Percentiles rank a stretch among this genome's conserved stretches.
phyloP scores from a whole-genome alignment of 2,113 vertebrate species.

The Forbesichthys agassizii region DNA sequence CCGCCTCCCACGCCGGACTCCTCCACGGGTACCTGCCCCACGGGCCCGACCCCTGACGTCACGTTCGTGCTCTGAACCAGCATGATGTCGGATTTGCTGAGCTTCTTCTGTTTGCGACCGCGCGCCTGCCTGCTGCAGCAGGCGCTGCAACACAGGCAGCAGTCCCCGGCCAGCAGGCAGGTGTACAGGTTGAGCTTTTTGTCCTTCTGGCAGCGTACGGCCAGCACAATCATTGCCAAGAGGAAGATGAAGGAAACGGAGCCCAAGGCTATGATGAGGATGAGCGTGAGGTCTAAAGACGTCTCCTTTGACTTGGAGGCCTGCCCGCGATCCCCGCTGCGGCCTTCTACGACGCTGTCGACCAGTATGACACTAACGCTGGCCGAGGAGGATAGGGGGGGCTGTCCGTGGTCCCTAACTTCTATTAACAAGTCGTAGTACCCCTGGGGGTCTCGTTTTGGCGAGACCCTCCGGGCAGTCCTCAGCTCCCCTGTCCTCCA shows the following conservation, averaged over 20 bases:
- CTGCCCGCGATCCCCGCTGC: slow-evolving; percentile 70
- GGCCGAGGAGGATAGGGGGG: slow-evolving; percentile 92
- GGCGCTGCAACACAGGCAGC: slow-evolving; percentile 88
- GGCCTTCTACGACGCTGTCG: slow-evolving; percentile 86
- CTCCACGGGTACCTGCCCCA: slow-evolving; percentile 85
- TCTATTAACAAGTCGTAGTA: slow-evolving; percentile 94
- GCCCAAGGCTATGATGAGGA: slow-evolving; percentile 96
- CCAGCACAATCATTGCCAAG: slow-evolving; percentile 96
- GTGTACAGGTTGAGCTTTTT: slow-evolving; percentile 95
- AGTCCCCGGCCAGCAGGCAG: slow-evolving; percentile 89
- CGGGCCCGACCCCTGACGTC: slow-evolving; percentile 78
- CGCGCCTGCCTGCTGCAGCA: slow-evolving; percentile 88
- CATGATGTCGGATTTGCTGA: slow-evolving; percentile 99
- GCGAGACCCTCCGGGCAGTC: slow-evolving; percentile 87
- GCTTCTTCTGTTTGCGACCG: slow-evolving; percentile 87
- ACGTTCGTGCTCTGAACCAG: slow-evolving; percentile 91
- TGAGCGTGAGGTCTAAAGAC: slow-evolving; percentile 93
- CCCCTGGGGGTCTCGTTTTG: slow-evolving; percentile 89
- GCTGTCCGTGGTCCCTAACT: slow-evolving; percentile 95
- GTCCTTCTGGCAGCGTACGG: slow-evolving; percentile 96
- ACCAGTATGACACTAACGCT: slow-evolving; percentile 88
- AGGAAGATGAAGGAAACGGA: slow-evolving; percentile 96
- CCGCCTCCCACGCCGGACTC: slow-evolving; percentile 83
- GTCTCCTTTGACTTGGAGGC: slow-evolving; percentile 81
- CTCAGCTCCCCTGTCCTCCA: slow-evolving; percentile 96